phyloP scores from a whole-genome alignment of 2,888 invertebrate species.

The Gisinianus flammeolus region DNA sequence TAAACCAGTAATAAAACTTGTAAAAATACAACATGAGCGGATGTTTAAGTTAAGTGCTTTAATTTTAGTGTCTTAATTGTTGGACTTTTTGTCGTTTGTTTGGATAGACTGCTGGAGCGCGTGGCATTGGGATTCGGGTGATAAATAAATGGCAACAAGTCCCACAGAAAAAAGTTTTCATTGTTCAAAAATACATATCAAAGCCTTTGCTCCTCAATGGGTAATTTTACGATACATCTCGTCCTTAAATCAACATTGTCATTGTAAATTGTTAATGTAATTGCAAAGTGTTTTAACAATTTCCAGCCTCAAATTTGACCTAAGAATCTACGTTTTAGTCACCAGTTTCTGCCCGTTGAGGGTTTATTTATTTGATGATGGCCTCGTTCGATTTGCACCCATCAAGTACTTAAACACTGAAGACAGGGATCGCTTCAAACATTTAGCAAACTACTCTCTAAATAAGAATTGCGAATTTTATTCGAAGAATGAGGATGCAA shows the following conservation, averaged over 20 bases:
- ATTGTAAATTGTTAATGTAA: too few relatives aligned
- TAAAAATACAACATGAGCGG: too few relatives aligned
- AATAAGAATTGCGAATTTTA: constrained; percentile 84
- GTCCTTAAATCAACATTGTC: too few relatives aligned
- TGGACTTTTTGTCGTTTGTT: not conserved
- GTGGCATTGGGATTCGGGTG: not conserved
- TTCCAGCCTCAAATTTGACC: not conserved
- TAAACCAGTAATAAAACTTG: too few relatives aligned
- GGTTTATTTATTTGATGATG: not conserved
- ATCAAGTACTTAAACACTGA: constrained; percentile 82
- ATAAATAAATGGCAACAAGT: not conserved
- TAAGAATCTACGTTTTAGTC: not conserved
- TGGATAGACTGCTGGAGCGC: not conserved
- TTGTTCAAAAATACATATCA: not conserved
- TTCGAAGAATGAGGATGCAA: constrained; percentile 85
- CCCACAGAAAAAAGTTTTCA: not conserved
- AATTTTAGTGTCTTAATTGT: not conserved
- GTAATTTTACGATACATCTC: too few relatives aligned
- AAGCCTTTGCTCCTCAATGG: not conserved
- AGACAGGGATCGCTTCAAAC: constrained; percentile 84
- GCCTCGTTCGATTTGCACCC: constrained; percentile 60
- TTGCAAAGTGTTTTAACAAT: too few relatives aligned
- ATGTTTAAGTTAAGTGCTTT: too few relatives aligned
- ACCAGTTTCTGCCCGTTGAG: not conserved
- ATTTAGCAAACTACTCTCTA: constrained; percentile 88